Evolutionary conservation across 37 sponge, comb jelly and placozoan species (phyloP).

Genomic region (Dysidea cf. avara): DNA sequence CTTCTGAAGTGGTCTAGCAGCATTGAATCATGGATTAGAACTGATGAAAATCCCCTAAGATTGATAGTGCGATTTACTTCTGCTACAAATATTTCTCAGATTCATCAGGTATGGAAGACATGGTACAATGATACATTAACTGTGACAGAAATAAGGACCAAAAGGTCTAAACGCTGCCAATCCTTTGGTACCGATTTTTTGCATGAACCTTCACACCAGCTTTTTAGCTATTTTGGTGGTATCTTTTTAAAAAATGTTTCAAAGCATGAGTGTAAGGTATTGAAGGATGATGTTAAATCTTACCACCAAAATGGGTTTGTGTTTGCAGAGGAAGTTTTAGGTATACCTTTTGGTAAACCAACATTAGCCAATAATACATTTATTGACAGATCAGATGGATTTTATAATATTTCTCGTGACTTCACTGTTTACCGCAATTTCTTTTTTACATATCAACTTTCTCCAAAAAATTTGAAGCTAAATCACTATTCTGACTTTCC

Average conservation of each 20-base stretch:
- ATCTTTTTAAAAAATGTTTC: too few relatives aligned
- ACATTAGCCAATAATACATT: conserved; percentile 18
- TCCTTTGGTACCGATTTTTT: too few relatives aligned
- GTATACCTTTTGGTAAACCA: not conserved
- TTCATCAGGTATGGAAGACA: conserved; percentile 25
- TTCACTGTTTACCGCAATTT: conserved; percentile 12
- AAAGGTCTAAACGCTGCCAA: too few relatives aligned
- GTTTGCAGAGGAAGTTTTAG: conserved; percentile 26
- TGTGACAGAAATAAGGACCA: not conserved
- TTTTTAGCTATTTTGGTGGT: too few relatives aligned
- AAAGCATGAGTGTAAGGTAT: too few relatives aligned
- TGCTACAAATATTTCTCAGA: not conserved
- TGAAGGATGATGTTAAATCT: conserved; percentile 1
- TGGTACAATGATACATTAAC: conserved; percentile 2
- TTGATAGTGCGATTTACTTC: conserved; percentile 14
- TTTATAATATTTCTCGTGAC: conserved; percentile 13
- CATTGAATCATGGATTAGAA: conserved; percentile 4
- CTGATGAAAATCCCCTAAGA: not conserved
- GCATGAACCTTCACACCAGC: too few relatives aligned
- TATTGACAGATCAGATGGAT: conserved; percentile 29
- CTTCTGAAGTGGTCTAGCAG: conserved; percentile 5
- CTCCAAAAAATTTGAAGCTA: not conserved
- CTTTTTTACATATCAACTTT: conserved; percentile 15
- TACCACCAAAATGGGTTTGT: not conserved
- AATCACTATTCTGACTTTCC: too few relatives aligned